Conservation (phyloP, 2,113 vertebrate species). For the Acanthochromis polyacanthus region DNA sequence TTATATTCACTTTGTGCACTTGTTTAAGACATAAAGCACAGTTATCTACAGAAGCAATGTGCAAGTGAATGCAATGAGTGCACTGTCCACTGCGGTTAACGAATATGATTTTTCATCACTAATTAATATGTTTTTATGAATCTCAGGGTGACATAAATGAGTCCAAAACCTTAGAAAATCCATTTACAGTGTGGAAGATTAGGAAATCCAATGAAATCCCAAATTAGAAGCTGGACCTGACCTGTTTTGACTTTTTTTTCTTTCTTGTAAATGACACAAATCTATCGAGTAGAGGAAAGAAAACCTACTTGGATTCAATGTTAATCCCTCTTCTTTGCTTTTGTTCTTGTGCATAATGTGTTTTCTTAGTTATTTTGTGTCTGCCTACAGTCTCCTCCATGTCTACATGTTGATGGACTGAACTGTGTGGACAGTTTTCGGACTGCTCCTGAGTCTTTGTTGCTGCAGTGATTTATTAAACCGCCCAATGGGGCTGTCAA, state of each 20-base stretch:
- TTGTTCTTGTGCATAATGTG: conserved; percentile 16
- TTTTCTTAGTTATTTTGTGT: conserved; percentile 16
- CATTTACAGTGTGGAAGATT: not conserved
- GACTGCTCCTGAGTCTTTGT: conserved; percentile 19
- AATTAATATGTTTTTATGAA: no score
- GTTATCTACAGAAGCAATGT: not conserved
- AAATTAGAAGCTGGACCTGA: not conserved
- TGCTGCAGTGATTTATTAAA: conserved; percentile 35
- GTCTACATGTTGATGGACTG: conserved; percentile 8
- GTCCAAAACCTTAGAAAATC: not conserved
- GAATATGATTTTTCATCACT: no score
- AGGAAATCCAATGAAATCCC: no score
- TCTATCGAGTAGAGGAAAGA: no score
- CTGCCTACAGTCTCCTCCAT: not conserved
- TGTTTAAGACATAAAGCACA: not conserved
- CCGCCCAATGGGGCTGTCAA: conserved; percentile 15
- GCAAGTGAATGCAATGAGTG: not conserved
- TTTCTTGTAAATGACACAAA: not conserved
- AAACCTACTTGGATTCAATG: not conserved
- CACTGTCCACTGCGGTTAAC: no score
- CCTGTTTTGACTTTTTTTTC: not conserved
- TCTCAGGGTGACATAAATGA: no score
- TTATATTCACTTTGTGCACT: not conserved
- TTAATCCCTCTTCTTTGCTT: conserved; percentile 17
- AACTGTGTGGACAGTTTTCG: conserved; percentile 11